Evolutionary conservation across 1,140 invertebrate species (phyloP), one percentile per base, ranked within the genome.

Genomic region (Brachionus asplanchnoidis): DNA sequence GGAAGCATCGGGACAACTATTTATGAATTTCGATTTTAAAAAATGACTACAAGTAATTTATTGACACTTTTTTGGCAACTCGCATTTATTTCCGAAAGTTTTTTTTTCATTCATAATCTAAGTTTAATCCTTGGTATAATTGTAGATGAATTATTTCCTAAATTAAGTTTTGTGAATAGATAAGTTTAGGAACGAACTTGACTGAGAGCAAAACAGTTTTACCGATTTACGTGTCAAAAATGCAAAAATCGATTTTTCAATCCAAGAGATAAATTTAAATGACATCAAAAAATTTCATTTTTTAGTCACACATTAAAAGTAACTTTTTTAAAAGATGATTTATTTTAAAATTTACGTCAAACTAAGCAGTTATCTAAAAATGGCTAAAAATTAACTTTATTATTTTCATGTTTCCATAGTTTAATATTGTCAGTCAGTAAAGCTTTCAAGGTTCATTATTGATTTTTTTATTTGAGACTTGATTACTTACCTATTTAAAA

Each of bases 11-110:
- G 32, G 32, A 32, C 66, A 68, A 68, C 53, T 60, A 68, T 32
- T 68, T 68, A 68, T 68, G 32, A 68, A 68, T 68, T 68, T 68
- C 23, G 26, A 28, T 68, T 68, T 68, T 40, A 68, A 32, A 68
- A 68, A 68, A 32, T 32, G 66, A 68, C 66, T 68, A 28, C 32
- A 32, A 68, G 26, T 68, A 68, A 68, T 68, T 40, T 32, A 68
- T 68, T 68, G 26, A 68, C 66, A 68, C 66, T 68, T 68, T 36
- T 68, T 36, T 68, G 26, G 26, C 66, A 32, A 32, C 32, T 68
- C 26, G 12, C 14, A 32, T 68, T 40, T 68, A 32, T 68, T 68
- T 32, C 32, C 32, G 66, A 68, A 68, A 36, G 66, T 68, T 68
- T 28, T 40, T n/a, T 68, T 68, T 68, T 68, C 12, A 32, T 68